Evolutionary conservation across 2,797 vertebrate species (phyloP).

Genomic region (Notolepis coatsorum): DNA sequence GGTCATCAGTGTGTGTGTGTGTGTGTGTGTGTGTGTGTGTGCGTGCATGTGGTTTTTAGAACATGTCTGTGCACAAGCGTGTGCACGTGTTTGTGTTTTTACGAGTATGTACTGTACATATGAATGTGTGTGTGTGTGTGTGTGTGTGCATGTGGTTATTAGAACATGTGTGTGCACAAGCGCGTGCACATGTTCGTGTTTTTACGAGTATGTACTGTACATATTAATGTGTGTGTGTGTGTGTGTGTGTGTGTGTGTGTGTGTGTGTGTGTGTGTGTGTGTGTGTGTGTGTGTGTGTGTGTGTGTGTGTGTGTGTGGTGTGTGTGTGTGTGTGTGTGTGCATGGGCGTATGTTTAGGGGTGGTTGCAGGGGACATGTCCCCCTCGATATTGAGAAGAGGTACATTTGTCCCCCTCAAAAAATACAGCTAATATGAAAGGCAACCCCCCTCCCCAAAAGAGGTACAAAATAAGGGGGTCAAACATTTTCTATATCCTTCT

Average conservation of each 20-base stretch:
- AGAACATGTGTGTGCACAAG: background rate
- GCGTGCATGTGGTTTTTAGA: no score
- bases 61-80: background rate
- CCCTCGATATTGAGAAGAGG: no score
- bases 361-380: no score
- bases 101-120: constrained; percentile 18
- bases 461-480: no score
- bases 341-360: background rate
- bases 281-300: no score
- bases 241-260: constrained; percentile 17
- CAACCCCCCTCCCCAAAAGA: no score
- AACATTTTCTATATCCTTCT: no score
- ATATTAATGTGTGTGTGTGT: background rate
- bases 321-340: background rate
- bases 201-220: no score
- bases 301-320: background rate
- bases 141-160: no score
- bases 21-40: no score
- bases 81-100: background rate
- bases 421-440: no score
- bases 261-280: constrained; percentile 27
- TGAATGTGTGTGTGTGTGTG: constrained; percentile 30
- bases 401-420: no score
- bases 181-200: background rate
- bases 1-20: background rate